phyloP scores from a whole-genome alignment of 2,888 invertebrate genomes.

The Pristionchus arcanus region DNA sequence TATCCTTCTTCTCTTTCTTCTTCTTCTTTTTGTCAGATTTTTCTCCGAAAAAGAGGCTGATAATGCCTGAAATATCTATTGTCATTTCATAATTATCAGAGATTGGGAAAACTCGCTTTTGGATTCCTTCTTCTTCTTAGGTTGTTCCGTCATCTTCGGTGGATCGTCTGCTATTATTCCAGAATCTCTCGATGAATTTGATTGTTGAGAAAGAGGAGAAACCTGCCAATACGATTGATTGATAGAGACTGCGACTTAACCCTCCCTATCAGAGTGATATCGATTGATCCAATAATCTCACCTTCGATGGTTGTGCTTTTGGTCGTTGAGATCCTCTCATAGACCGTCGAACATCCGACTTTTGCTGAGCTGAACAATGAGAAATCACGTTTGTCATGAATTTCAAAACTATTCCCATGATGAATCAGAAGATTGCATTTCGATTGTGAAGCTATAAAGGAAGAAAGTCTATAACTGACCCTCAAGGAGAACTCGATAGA shows the following conservation, averaged over 20 bases:
- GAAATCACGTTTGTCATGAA: slow-evolving; percentile 7
- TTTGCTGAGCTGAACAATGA: slow-evolving; percentile 33
- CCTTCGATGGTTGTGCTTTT: slow-evolving; percentile 13
- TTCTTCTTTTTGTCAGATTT: slow-evolving; percentile 37
- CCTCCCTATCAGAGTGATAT: not conserved
- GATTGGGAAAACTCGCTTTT: not conserved
- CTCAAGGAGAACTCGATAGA: slow-evolving; percentile 30
- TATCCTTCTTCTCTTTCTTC: slow-evolving; percentile 43
- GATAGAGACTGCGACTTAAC: not conserved
- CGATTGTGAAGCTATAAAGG: not conserved
- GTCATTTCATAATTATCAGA: not conserved
- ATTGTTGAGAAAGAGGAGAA: slow-evolving; percentile 54
- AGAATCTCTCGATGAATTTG: slow-evolving; percentile 46
- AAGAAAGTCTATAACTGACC: slow-evolving; percentile 16
- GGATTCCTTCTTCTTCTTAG: not conserved
- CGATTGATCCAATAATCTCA: slow-evolving; percentile 16
- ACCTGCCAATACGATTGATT: slow-evolving; percentile 11
- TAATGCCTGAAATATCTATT: not conserved
- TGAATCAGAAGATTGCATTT: not conserved
- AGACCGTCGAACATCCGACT: slow-evolving; percentile 26
- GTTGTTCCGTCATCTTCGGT: not conserved
- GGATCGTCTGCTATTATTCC: slow-evolving; percentile 24
- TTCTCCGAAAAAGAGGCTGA: not conserved
- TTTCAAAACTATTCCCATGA: not conserved
- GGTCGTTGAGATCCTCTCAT: slow-evolving; percentile 35